Percentiles rank a stretch among this genome's conserved stretches.
phyloP scores from a whole-genome alignment of 2,888 invertebrate genomes.

The Torymus auratus region DNA sequence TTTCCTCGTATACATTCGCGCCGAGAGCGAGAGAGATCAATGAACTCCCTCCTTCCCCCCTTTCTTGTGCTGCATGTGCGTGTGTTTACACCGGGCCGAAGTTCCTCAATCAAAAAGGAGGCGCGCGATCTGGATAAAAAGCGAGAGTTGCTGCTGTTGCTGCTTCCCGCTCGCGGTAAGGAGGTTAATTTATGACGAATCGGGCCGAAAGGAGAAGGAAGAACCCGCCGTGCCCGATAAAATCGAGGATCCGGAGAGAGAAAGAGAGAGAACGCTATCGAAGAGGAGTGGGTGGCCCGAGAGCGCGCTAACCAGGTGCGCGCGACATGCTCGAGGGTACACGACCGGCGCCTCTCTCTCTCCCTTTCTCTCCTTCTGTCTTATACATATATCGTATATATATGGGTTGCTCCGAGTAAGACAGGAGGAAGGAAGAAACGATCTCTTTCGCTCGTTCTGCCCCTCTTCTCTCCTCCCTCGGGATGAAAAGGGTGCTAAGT shows the following conservation, averaged over 20 bases:
- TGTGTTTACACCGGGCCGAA: too few species aligned
- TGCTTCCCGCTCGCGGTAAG: neutral
- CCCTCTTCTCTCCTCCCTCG: constrained; percentile 27
- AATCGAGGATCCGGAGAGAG: constrained; percentile 62
- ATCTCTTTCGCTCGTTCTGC: too few species aligned
- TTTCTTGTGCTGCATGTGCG: too few species aligned
- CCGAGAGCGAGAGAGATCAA: too few species aligned
- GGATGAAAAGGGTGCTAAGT: constrained; percentile 50
- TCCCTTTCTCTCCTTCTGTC: too few species aligned
- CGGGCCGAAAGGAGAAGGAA: constrained; percentile 63
- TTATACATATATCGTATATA: neutral
- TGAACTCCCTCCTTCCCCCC: too few species aligned
- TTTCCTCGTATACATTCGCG: too few species aligned
- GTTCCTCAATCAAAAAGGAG: too few species aligned
- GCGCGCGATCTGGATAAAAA: too few species aligned
- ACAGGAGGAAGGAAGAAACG: neutral
- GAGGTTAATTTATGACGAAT: constrained; percentile 61
- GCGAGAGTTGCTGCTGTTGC: neutral
- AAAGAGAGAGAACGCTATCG: constrained; percentile 59
- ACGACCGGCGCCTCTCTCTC: constrained; percentile 14
- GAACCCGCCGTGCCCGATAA: constrained; percentile 62
- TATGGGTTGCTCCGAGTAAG: neutral
- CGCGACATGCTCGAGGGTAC: constrained; percentile 35
- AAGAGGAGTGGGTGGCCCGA: constrained; percentile 42
- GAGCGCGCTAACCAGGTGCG: constrained; percentile 41